These are phyloP conservation scores for Chironomus tepperi DNA, from an alignment of 1,140 invertebrate genomes.

Conservation along the genomic window DNA sequence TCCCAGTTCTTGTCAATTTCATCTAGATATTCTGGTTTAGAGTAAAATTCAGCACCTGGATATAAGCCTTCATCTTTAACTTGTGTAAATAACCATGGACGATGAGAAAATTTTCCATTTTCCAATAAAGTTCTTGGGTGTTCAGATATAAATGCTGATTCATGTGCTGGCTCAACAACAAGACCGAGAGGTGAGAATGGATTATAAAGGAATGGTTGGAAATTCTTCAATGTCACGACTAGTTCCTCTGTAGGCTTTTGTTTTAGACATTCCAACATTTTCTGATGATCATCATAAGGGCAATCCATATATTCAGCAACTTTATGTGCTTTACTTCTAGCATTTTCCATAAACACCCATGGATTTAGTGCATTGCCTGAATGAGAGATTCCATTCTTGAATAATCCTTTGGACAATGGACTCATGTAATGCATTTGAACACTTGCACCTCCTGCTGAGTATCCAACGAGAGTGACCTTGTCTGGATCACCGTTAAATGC, in stretches of 20 bases:
- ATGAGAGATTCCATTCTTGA: constrained; percentile 32
- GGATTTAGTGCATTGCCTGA: constrained; percentile 34
- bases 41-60: constrained; percentile 18
- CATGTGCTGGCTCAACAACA: background rate
- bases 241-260: constrained; percentile 37
- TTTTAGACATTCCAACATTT: constrained; percentile 49
- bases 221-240: constrained; percentile 25
- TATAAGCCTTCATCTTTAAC: constrained; percentile 12
- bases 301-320: constrained; percentile 50
- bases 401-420: constrained; percentile 41
- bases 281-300: constrained; percentile 34
- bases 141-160: background rate
- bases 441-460: constrained; percentile 50
- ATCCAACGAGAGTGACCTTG: constrained; percentile 46
- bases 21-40: background rate
- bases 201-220: constrained; percentile 18
- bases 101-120: background rate
- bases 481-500: constrained; percentile 50
- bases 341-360: constrained; percentile 43
- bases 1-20: constrained; percentile 17
- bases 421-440: constrained; percentile 57
- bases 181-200: constrained; percentile 19
- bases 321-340: constrained; percentile 44
- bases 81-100: background rate
- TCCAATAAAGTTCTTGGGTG: background rate